Conservation (phyloP, 2,113 vertebrate genomes). For the Hippocampus comes region DNA sequence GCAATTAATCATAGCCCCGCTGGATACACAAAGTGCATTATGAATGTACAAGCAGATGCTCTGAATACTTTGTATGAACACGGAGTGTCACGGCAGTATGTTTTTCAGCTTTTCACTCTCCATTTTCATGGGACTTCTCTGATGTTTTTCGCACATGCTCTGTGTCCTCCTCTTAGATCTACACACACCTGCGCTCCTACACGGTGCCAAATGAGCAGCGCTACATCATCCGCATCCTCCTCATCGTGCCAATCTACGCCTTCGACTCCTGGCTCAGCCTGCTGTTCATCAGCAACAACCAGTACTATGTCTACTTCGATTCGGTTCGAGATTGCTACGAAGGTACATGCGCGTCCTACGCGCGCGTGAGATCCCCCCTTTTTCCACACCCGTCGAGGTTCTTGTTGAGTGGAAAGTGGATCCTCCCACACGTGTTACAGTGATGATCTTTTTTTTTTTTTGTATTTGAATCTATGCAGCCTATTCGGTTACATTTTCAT, state of each 20-base stretch:
- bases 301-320: slow-evolving; percentile 91
- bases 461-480: background rate
- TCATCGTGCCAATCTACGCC: slow-evolving; percentile 90
- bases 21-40: background rate
- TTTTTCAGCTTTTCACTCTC: background rate
- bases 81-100: background rate
- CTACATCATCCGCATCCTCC: slow-evolving; percentile 93
- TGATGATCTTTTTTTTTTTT: background rate
- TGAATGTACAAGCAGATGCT: background rate
- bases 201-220: slow-evolving; percentile 89
- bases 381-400: slow-evolving; percentile 20
- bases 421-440: slow-evolving; percentile 3
- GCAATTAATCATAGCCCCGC: slow-evolving; percentile 1
- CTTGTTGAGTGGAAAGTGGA: slow-evolving; percentile 8
- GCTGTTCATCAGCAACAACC: slow-evolving; percentile 86
- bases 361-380: slow-evolving; percentile 24
- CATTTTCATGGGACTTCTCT: background rate
- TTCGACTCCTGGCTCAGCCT: slow-evolving; percentile 97
- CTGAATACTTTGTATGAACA: background rate
- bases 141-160: slow-evolving; percentile 2
- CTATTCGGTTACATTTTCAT: background rate
- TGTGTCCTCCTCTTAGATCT: slow-evolving; percentile 78
- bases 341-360: slow-evolving; percentile 69
- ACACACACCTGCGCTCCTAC: slow-evolving; percentile 86
- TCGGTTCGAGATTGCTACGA: slow-evolving; percentile 92